Conservation (phyloP, 1,140 invertebrate species). For the Microvelia longipes region DNA sequence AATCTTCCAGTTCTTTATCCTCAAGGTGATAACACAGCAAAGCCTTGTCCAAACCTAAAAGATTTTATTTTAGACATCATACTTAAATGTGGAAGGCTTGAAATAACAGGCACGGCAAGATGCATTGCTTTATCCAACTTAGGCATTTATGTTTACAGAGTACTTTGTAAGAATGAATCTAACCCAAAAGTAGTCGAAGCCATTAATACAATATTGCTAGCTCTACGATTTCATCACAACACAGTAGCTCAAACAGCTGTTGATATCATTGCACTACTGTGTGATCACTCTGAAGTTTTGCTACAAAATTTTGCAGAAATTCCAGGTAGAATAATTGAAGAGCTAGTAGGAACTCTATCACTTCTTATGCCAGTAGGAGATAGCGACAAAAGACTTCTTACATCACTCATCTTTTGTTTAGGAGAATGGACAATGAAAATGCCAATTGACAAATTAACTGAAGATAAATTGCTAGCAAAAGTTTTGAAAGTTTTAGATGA, state of each 20-base stretch:
- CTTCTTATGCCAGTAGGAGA: conserved; percentile 37
- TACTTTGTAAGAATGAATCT: conserved; percentile 44
- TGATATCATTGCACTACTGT: conserved; percentile 62
- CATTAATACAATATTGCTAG: conserved; percentile 58
- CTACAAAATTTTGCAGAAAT: conserved; percentile 60
- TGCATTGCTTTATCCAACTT: conserved; percentile 79
- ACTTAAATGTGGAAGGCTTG: conserved; percentile 66
- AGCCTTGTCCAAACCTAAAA: conserved; percentile 62
- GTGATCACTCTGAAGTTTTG: conserved; percentile 60
- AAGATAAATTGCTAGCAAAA: conserved; percentile 38
- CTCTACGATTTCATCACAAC: conserved; percentile 75
- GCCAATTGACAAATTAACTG: conserved; percentile 34
- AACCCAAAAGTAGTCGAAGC: conserved; percentile 65
- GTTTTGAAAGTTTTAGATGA: conserved; percentile 39
- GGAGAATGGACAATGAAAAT: conserved; percentile 85
- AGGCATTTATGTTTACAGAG: conserved; percentile 67
- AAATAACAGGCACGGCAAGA: conserved; percentile 74
- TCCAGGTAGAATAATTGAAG: conserved; percentile 56
- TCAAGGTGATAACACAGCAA: conserved; percentile 31
- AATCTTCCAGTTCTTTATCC: conserved; percentile 71
- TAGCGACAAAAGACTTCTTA: conserved; percentile 41
- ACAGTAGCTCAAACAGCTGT: conserved; percentile 74
- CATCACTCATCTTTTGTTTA: conserved; percentile 73
- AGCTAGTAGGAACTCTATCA: conserved; percentile 40
- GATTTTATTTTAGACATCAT: conserved; percentile 78